Evolutionary conservation across 2,113 vertebrate species (phyloP).

Genomic region (Okapia johnstoni): DNA sequence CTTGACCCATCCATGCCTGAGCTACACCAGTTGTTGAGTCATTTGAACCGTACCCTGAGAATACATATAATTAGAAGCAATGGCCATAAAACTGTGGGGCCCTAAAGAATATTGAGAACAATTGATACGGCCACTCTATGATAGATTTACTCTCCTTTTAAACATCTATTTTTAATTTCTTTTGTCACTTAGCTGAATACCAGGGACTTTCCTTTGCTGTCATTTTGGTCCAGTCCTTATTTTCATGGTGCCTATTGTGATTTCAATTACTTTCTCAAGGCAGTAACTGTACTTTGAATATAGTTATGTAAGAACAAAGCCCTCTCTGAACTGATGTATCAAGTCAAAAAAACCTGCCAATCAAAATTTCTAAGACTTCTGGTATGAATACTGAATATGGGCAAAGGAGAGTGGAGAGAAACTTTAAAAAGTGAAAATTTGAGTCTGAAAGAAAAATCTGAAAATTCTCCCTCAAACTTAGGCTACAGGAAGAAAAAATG

Average conservation of each 20-base stretch:
- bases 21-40: not conserved
- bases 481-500: not conserved
- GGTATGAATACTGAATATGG: not conserved
- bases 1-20: not conserved
- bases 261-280: constrained; percentile 26
- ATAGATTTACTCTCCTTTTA: not conserved
- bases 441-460: not conserved
- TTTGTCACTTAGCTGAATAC: constrained; percentile 8
- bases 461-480: not conserved
- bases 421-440: not conserved
- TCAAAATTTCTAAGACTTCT: not conserved
- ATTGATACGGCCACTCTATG: not conserved
- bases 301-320: constrained; percentile 37
- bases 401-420: not conserved
- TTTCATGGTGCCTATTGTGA: not conserved
- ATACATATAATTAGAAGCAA: not conserved
- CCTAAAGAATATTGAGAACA: not conserved
- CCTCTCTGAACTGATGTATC: not conserved
- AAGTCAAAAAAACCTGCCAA: not conserved
- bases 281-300: not conserved
- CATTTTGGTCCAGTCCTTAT: constrained; percentile 14
- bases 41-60: not conserved
- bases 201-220: not conserved
- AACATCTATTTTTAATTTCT: constrained; percentile 42
- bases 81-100: not conserved